phyloP scores from a whole-genome alignment of 2,888 invertebrate species.

The Dynastes tityus region DNA sequence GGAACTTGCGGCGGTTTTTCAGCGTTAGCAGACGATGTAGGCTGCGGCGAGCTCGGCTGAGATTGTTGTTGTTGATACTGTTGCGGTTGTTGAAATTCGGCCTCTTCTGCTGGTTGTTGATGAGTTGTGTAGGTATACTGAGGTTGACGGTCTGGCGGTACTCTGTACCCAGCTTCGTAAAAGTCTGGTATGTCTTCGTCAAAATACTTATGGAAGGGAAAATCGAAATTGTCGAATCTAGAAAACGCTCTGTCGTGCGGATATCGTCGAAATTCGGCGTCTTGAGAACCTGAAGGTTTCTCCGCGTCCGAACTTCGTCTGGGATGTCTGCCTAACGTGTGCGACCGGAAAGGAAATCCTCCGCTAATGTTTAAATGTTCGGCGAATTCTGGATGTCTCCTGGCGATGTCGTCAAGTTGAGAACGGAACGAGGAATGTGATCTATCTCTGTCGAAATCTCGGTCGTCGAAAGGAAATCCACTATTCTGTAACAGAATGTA shows the following conservation, averaged over 20 bases:
- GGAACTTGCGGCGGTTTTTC: conserved; percentile 61
- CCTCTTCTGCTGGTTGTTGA: conserved; percentile 30
- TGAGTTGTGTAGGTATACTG: conserved; percentile 3
- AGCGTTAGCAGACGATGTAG: conserved; percentile 51
- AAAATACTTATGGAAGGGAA: conserved; percentile 61
- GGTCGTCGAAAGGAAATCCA: conserved; percentile 81
- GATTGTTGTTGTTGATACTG: conserved; percentile 63
- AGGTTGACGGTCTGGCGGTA: conserved; percentile 3
- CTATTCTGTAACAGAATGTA: conserved; percentile 66
- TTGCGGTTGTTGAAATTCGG: conserved; percentile 38
- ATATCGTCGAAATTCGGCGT: conserved; percentile 72
- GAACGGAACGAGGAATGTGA: conserved; percentile 72
- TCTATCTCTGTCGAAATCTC: conserved; percentile 62
- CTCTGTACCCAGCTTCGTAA: conserved; percentile 43
- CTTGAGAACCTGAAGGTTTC: conserved; percentile 67
- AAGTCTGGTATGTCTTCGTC: conserved; percentile 54
- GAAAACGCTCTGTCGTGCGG: conserved; percentile 69
- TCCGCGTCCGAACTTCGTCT: conserved; percentile 66
- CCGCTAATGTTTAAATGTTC: conserved; percentile 74
- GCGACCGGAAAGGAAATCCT: conserved; percentile 65
- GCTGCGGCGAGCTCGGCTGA: conserved; percentile 62
- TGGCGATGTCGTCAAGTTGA: conserved; percentile 80
- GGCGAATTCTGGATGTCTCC: conserved; percentile 83
- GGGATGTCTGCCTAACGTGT: conserved; percentile 67
- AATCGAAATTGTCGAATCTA: conserved; percentile 65